A percentile compares a stretch with the other conserved stretches of the same genome.
Evolutionary conservation across 1,140 invertebrate genomes (phyloP).

Genomic region (Dendrolimus kikuchii): DNA sequence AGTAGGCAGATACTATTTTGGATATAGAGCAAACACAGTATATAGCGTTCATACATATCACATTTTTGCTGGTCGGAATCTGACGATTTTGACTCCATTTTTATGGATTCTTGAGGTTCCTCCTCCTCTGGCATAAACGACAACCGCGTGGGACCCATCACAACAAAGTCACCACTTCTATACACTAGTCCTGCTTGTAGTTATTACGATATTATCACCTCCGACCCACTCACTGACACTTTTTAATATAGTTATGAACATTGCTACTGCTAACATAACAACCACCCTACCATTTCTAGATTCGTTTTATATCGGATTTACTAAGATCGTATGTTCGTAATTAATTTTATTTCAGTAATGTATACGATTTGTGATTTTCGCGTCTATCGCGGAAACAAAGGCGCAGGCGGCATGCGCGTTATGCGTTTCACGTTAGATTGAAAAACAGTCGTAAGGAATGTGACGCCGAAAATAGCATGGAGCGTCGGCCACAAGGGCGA

Average conservation of each 20-base stretch:
- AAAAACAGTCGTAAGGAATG: conserved; percentile 67
- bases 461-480: conserved; percentile 67
- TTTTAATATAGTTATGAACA: conserved; percentile 16
- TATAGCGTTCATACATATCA: conserved; percentile 29
- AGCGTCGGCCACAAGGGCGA: conserved; percentile 65
- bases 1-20: too few species aligned
- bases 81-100: conserved; percentile 28
- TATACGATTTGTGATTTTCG: conserved; percentile 15
- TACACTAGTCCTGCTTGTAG: conserved; percentile 44
- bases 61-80: conserved; percentile 24
- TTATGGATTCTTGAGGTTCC: conserved; percentile 31
- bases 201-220: conserved; percentile 26
- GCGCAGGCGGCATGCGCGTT: conserved; percentile 51
- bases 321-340: conserved; percentile 12
- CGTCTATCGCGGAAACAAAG: conserved; percentile 40
- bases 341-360: conserved; percentile 16
- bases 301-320: neutral
- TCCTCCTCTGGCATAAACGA: conserved; percentile 57
- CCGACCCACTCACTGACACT: conserved; percentile 27
- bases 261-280: neutral
- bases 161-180: conserved; percentile 23
- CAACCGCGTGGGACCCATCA: conserved; percentile 58
- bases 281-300: neutral
- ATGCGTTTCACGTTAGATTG: conserved; percentile 68
- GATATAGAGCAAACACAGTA: neutral